phyloP scores from a whole-genome alignment of 2,113 vertebrate genomes.

The Austrofundulus limnaeus region DNA sequence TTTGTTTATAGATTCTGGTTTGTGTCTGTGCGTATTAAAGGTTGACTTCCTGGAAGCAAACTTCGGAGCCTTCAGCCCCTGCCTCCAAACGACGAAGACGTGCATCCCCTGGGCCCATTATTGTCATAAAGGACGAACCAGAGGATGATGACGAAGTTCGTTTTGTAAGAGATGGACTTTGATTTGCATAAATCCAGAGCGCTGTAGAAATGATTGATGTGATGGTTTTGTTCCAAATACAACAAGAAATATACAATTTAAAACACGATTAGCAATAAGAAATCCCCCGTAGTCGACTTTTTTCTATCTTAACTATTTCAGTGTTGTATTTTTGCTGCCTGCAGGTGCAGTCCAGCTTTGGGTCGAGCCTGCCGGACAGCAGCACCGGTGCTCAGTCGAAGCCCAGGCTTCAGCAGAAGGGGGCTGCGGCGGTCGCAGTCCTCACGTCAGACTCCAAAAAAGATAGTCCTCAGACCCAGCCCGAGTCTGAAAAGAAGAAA shows the following conservation, averaged over 20 bases:
- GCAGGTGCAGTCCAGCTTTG: constrained; percentile 75
- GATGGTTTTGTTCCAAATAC: not conserved
- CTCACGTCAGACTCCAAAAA: constrained; percentile 21
- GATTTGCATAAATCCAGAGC: not conserved
- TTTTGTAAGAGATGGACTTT: constrained; percentile 67
- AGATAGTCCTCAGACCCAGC: constrained; percentile 31
- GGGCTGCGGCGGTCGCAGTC: not conserved
- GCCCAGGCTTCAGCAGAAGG: constrained; percentile 52
- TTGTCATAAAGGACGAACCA: constrained; percentile 81
- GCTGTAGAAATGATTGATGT: not conserved
- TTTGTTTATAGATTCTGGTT: not conserved
- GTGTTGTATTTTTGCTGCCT: not conserved
- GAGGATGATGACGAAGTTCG: constrained; percentile 80
- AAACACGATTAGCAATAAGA: too few relatives aligned
- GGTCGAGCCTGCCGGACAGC: constrained; percentile 81
- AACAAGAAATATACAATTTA: too few relatives aligned
- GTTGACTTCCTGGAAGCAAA: constrained; percentile 64
- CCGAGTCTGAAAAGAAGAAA: constrained; percentile 30
- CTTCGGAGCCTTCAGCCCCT: constrained; percentile 56
- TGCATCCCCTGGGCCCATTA: constrained; percentile 75
- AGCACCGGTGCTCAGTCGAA: constrained; percentile 76
- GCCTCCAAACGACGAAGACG: constrained; percentile 70
- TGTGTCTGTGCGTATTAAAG: constrained; percentile 39
- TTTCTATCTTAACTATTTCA: too few relatives aligned
- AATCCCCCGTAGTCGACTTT: too few relatives aligned